Evolutionary conservation across 2,797 vertebrate genomes (phyloP).

Genomic region (Morelia viridis): DNA sequence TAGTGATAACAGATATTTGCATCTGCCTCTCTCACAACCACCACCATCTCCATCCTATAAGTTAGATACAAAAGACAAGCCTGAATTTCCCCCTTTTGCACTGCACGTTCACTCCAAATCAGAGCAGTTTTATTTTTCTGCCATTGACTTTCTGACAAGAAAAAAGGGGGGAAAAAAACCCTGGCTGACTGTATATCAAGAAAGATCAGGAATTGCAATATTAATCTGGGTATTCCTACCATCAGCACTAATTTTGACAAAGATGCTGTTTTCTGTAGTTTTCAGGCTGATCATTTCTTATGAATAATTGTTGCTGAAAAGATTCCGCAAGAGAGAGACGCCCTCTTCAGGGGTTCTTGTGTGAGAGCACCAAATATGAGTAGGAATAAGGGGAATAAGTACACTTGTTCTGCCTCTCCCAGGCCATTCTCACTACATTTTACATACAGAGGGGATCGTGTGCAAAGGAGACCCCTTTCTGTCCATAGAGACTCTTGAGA

Average conservation of each 20-base stretch:
- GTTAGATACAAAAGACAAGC: neutral
- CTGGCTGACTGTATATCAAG: neutral
- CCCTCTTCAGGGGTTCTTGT: neutral
- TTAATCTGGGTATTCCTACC: neutral
- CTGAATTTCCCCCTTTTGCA: neutral
- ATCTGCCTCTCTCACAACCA: neutral
- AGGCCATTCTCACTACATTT: neutral
- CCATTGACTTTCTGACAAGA: conserved; percentile 16
- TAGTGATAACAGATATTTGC: neutral
- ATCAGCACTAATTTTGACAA: conserved; percentile 54
- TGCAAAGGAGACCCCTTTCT: neutral
- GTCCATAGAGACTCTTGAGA: neutral
- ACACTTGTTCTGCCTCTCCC: neutral
- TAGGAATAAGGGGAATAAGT: neutral
- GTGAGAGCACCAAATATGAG: neutral
- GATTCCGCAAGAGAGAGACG: neutral
- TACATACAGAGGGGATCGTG: neutral
- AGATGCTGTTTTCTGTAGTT: conserved; percentile 19
- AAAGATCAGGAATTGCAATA: conserved; percentile 8
- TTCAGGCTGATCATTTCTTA: conserved; percentile 23
- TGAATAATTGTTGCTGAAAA: neutral
- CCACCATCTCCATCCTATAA: neutral
- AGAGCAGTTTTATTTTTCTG: neutral
- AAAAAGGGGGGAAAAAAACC: conserved; percentile 6
- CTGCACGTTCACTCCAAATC: neutral